Conservation (phyloP, 2,113 vertebrate species). For the Copsychus sechellarum region DNA sequence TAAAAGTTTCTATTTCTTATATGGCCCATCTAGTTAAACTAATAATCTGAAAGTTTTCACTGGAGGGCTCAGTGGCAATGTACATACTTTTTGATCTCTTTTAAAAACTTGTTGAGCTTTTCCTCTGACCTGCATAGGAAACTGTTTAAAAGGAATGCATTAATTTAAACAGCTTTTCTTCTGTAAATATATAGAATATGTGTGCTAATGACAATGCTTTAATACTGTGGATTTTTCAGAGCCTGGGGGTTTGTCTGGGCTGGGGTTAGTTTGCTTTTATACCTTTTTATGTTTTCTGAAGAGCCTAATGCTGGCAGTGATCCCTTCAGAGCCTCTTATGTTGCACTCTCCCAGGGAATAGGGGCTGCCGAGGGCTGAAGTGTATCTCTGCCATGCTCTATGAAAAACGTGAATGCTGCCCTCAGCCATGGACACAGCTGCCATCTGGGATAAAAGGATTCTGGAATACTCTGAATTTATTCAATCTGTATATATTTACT, state of each 20-base stretch:
- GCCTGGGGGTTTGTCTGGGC: background rate
- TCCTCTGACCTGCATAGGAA: background rate
- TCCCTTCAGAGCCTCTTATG: background rate
- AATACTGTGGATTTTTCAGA: background rate
- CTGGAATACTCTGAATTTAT: background rate
- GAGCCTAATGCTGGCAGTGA: background rate
- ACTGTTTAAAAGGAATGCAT: fast-evolving
- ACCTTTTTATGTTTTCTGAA: background rate
- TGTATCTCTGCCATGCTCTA: fast-evolving
- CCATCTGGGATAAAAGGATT: background rate
- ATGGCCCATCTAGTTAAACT: background rate
- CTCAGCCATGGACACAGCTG: background rate
- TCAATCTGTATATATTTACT: fast-evolving
- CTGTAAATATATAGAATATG: background rate
- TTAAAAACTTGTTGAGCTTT: background rate
- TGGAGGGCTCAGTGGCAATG: background rate
- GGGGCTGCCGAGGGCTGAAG: background rate
- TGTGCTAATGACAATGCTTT: background rate
- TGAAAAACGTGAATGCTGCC: fast-evolving
- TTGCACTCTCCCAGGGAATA: fast-evolving
- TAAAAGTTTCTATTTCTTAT: background rate
- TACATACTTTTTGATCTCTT: fast-evolving
- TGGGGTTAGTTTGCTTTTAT: background rate
- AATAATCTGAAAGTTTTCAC: background rate
- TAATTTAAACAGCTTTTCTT: background rate